Evolutionary conservation across 2,888 invertebrate species (phyloP), one percentile per base, ranked within the genome.

Genomic region (Alviniconcha strummeri): DNA sequence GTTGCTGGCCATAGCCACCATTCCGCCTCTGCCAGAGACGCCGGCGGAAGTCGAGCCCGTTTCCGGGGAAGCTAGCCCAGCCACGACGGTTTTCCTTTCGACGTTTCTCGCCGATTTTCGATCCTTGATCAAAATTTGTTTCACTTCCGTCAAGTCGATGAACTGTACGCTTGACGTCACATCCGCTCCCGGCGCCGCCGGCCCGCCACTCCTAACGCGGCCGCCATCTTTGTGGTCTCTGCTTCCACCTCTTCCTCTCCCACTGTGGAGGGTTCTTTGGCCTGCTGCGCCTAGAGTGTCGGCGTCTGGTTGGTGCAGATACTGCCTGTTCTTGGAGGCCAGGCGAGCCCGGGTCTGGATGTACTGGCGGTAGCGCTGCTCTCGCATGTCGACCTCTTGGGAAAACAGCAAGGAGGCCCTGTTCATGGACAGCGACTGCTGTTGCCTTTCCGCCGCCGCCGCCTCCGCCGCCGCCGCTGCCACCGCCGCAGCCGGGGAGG

Each of bases 141-240:
- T 82, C 55, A 77, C 82, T 36, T 82, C 82, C 55, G 76, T 56
- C 67, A 82, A 64, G n/a, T 82, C 82, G 17, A 82, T 77, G 36
- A 77, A 82, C 82, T 82, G 77, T 52, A 77, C 82, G 11, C 7
- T 8, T 36, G 36, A 36, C 55, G 77, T 77, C 56, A 77, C n/a
- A 56, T 82, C 82, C 56, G 76, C n/a, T 57, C 15, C 71, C 77
- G 8, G 5, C n/a, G 5, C 5, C 55, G 36, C 36, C 36, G 36
- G 36, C 36, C 36, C 36, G 36, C 36, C 36, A 36, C 36, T 36
- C 36, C 36, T 79, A 52, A 0, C 17, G 17, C 7, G 55, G 52
- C 78, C 64, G 52, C 78, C 64, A 5, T 64, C n/a, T 36, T 64
- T 52, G 64, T 64, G 36, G 1, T 36, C 36, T 36, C 36, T 36